Evolutionary conservation across 2,797 vertebrate genomes (phyloP).

Genomic region (Sardinella longiceps): DNA sequence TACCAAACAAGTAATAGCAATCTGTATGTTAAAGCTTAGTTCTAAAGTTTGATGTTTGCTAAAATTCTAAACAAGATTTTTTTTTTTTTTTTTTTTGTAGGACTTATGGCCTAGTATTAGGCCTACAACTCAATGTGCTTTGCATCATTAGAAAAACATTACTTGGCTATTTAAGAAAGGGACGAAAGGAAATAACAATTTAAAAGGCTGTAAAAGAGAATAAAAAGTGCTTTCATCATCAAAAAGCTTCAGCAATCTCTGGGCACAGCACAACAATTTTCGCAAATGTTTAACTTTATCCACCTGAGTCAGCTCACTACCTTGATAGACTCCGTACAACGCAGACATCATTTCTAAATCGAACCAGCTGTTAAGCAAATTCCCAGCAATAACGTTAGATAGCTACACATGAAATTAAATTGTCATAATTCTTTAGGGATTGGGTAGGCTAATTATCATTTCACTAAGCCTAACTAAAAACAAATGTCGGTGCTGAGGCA

Average conservation of each 20-base stretch:
- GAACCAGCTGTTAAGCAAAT: neutral
- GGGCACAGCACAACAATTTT: neutral
- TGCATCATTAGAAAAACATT: too few species aligned
- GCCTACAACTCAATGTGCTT: too few species aligned
- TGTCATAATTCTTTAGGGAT: neutral
- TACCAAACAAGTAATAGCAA: neutral
- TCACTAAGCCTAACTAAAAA: neutral
- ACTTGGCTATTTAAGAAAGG: too few species aligned
- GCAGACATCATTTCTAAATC: neutral
- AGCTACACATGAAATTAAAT: neutral
- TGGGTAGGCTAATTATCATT: neutral
- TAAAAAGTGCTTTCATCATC: neutral
- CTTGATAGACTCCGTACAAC: neutral
- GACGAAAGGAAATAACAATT: too few species aligned
- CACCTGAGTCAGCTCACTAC: neutral
- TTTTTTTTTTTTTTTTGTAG: too few species aligned
- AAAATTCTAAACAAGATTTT: too few species aligned
- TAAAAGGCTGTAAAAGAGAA: neutral
- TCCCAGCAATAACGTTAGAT: too few species aligned
- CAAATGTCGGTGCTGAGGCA: too few species aligned
- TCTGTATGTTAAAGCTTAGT: too few species aligned
- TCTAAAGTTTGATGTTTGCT: too few species aligned
- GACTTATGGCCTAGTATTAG: too few species aligned
- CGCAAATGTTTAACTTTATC: conserved; percentile 3
- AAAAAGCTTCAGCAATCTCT: neutral